Conservation (phyloP, 2,888 invertebrate genomes). For the Paralinhomoeus sp. region DNA sequence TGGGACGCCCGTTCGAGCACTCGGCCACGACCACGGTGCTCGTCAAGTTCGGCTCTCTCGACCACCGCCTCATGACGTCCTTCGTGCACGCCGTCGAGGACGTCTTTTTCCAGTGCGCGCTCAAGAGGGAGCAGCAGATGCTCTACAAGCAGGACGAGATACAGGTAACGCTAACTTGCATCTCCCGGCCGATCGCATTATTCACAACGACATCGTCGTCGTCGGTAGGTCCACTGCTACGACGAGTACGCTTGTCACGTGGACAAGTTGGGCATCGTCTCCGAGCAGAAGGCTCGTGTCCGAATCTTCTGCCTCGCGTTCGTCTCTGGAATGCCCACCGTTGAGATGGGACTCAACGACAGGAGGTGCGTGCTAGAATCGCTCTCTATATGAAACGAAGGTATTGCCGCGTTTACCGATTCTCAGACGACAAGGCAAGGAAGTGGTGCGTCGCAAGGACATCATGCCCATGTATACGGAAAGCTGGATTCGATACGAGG, state of each 20-base stretch:
- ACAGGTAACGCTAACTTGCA: too few species aligned
- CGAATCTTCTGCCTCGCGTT: constrained; percentile 84
- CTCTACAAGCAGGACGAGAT: constrained; percentile 82
- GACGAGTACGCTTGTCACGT: constrained; percentile 24
- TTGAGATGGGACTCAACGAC: constrained; percentile 92
- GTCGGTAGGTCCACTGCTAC: constrained; percentile 20
- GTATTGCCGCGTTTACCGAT: background rate
- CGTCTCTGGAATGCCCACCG: constrained; percentile 80
- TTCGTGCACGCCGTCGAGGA: constrained; percentile 80
- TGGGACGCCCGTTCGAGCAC: constrained; percentile 85
- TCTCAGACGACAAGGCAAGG: constrained; percentile 80
- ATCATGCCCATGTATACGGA: constrained; percentile 88
- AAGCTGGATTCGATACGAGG: constrained; percentile 92
- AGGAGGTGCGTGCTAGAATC: constrained; percentile 17
- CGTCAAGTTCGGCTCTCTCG: constrained; percentile 75
- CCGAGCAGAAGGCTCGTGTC: constrained; percentile 73
- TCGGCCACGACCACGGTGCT: constrained; percentile 85
- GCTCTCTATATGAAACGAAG: background rate
- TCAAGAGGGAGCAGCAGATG: constrained; percentile 36
- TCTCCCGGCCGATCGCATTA: too few species aligned
- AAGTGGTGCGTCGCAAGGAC: constrained; percentile 93
- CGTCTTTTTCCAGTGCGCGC: constrained; percentile 57
- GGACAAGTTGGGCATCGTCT: constrained; percentile 49
- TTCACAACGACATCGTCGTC: too few species aligned
- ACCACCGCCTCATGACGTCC: constrained; percentile 65